These are phyloP conservation scores for Forbesichthys papilliferus DNA, from an alignment of 2,113 vertebrate genomes.

Conservation along the genomic window DNA sequence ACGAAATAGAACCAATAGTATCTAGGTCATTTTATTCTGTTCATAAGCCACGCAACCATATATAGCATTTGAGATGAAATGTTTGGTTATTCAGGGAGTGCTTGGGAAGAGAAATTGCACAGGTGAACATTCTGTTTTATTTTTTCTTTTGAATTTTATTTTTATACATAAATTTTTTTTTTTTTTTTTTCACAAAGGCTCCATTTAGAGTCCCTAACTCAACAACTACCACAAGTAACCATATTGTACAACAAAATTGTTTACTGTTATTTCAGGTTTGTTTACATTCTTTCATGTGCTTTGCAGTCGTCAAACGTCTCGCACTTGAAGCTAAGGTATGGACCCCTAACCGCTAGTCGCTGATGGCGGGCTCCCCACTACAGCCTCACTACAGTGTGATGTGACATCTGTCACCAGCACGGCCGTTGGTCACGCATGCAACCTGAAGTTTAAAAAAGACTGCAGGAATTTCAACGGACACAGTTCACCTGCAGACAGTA, in stretches of 20 bases:
- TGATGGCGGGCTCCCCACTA: constrained; percentile 49
- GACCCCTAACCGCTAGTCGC: constrained; percentile 45
- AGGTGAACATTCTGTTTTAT: neutral
- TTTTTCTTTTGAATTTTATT: too few species aligned
- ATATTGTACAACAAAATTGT: too few species aligned
- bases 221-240: too few species aligned
- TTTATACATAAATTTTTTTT: too few species aligned
- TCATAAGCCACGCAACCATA: constrained; percentile 26
- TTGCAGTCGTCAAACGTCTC: constrained; percentile 43
- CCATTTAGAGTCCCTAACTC: neutral
- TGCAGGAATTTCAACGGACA: constrained; percentile 45
- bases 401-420: constrained; percentile 57
- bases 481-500: constrained; percentile 53
- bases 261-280: too few species aligned
- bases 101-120: neutral
- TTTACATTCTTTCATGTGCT: constrained; percentile 1
- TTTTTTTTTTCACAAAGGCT: too few species aligned
- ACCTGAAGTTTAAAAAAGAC: constrained; percentile 14
- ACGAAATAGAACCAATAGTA: constrained; percentile 39
- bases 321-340: constrained; percentile 40
- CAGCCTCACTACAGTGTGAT: constrained; percentile 62
- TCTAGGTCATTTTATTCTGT: constrained; percentile 33
- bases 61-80: neutral
- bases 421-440: constrained; percentile 45
- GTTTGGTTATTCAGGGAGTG: neutral